Evolutionary conservation across 2,888 invertebrate genomes (phyloP).

Genomic region (Sphaerophoria rueppellii): DNA sequence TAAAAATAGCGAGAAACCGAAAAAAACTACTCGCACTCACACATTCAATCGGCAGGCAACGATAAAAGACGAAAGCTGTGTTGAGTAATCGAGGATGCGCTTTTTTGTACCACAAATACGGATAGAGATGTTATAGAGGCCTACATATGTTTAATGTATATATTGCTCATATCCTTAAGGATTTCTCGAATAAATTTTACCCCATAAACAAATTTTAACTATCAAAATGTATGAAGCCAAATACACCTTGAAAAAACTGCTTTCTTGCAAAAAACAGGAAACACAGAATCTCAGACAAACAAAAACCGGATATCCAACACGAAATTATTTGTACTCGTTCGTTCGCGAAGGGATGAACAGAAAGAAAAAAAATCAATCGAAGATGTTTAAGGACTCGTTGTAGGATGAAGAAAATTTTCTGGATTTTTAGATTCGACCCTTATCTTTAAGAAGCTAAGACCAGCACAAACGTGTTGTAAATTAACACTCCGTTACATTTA

Average conservation of each 20-base stretch:
- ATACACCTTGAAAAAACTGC: conserved; percentile 13
- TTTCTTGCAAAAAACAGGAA: background rate
- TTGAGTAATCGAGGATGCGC: conserved; percentile 57
- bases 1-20: too few species aligned
- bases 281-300: background rate
- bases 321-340: background rate
- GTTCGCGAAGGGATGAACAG: background rate
- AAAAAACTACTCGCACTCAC: conserved; percentile 51
- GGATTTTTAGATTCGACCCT: background rate
- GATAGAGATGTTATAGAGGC: conserved; percentile 18
- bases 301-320: conserved; percentile 4
- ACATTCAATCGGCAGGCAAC: conserved; percentile 42
- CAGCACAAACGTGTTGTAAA: conserved; percentile 3
- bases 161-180: conserved; percentile 44
- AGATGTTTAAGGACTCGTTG: conserved; percentile 29
- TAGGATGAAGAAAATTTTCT: conserved; percentile 15
- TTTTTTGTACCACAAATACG: conserved; percentile 47
- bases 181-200: conserved; percentile 39
- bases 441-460: background rate
- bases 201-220: conserved; percentile 8
- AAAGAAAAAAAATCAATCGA: conserved; percentile 54
- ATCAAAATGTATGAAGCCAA: background rate
- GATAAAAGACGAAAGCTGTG: conserved; percentile 40
- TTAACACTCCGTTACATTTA: conserved; percentile 50
- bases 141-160: conserved; percentile 43